phyloP scores from a whole-genome alignment of 2,888 invertebrate species.

The Neoitamus cyanurus region DNA sequence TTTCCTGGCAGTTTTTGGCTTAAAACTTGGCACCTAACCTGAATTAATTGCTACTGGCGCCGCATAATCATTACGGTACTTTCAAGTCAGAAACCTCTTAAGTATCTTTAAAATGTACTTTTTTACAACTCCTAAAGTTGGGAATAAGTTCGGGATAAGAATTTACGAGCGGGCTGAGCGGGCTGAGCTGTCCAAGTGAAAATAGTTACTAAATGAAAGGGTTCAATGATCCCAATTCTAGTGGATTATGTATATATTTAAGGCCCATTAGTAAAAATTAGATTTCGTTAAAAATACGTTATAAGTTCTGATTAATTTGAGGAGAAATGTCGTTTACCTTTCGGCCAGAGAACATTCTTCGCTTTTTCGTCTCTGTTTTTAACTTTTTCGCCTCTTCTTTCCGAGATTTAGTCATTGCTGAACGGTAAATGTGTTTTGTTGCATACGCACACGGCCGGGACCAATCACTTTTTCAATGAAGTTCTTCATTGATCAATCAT shows the following conservation, averaged over 20 bases:
- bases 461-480: conserved; percentile 42
- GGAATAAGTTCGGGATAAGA: conserved; percentile 1
- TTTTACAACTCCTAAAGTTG: not conserved
- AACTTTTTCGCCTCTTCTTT: conserved; percentile 25
- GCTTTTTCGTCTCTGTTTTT: conserved; percentile 19
- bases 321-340: conserved; percentile 42
- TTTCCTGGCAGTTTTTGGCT: conserved; percentile 8
- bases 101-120: conserved; percentile 30
- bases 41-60: conserved; percentile 44
- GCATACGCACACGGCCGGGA: conserved; percentile 47
- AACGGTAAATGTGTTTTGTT: conserved; percentile 51
- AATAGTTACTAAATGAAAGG: not conserved
- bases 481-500: conserved; percentile 25
- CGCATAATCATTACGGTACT: conserved; percentile 39
- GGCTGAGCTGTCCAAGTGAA: no score
- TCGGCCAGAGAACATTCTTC: conserved; percentile 16
- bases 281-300: conserved; percentile 40
- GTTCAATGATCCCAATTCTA: conserved; percentile 6
- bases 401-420: conserved; percentile 46
- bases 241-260: conserved; percentile 4
- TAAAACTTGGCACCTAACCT: conserved; percentile 28
- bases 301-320: conserved; percentile 43
- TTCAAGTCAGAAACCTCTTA: conserved; percentile 35
- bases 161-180: not conserved
- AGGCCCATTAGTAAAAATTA: conserved; percentile 34